These are phyloP conservation scores for Platyrinchus mystaceus DNA, from an alignment of 2,797 vertebrate species.

Conservation along the genomic window DNA sequence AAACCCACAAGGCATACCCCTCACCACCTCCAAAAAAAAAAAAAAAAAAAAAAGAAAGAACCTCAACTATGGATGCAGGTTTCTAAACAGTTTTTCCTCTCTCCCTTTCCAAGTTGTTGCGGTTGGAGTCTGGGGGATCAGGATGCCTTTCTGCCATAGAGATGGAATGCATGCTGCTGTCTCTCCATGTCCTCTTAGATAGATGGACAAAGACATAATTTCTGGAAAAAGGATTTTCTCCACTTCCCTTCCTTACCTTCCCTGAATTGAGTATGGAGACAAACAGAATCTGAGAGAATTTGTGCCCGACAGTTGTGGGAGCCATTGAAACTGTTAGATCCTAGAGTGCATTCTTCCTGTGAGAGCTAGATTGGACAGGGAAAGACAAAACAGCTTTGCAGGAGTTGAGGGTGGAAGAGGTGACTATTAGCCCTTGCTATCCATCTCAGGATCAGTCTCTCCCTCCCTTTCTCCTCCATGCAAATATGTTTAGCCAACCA, in stretches of 20 bases:
- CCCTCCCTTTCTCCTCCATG: neutral
- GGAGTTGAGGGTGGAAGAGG: neutral
- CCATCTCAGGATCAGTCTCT: neutral
- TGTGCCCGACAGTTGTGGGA: neutral
- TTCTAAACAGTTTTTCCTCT: neutral
- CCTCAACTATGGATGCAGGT: neutral
- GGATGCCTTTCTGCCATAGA: neutral
- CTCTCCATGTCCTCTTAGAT: neutral
- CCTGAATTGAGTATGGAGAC: rapidly evolving
- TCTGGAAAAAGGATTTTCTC: neutral
- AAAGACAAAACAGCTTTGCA: neutral
- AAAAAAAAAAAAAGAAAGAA: neutral
- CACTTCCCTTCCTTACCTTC: neutral
- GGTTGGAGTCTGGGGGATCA: neutral
- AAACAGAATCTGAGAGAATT: neutral
- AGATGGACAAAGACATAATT: neutral
- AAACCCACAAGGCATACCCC: too few relatives aligned
- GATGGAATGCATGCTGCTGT: neutral
- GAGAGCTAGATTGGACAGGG: neutral
- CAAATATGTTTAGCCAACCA: neutral
- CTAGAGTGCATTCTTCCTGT: neutral
- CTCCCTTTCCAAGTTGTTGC: neutral
- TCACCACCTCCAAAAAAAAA: rapidly evolving
- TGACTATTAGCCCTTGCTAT: neutral
- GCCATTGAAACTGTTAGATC: neutral